Percentiles rank a stretch among this genome's conserved stretches.
These are phyloP conservation scores for Ceyx margarethae DNA, from an alignment of 2,113 vertebrate genomes.

Conservation along the genomic window DNA sequence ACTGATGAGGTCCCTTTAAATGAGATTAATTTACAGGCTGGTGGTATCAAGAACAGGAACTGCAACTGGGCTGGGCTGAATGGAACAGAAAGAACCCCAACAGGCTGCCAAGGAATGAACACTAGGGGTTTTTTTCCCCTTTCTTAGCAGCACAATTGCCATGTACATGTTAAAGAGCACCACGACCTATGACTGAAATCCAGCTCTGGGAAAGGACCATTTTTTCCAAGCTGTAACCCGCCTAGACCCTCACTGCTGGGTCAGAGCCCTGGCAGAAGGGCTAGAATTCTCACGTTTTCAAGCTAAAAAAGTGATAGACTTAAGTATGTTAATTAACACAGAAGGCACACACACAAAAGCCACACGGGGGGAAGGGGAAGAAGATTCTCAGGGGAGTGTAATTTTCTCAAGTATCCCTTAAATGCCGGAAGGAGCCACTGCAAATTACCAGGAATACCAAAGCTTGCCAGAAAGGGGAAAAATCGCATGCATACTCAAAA, in stretches of 20 bases:
- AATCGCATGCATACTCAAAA: neutral
- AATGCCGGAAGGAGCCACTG: neutral
- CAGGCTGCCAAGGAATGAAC: neutral
- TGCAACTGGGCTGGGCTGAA: neutral
- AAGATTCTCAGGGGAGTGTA: neutral
- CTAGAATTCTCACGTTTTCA: neutral
- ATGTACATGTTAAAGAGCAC: neutral
- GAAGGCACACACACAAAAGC: neutral
- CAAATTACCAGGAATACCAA: neutral
- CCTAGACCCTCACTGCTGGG: neutral
- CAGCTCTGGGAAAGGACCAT: neutral
- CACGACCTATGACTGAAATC: neutral
- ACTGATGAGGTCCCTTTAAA: neutral
- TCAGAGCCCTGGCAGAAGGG: neutral
- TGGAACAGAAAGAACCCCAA: neutral
- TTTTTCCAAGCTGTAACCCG: neutral
- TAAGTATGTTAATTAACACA: neutral
- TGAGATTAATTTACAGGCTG: neutral
- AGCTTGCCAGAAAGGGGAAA: neutral
- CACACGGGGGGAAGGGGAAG: neutral
- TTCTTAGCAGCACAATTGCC: neutral
- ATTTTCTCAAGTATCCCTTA: conserved; percentile 38
- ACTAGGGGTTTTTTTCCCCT: accelerated
- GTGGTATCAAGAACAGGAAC: neutral
- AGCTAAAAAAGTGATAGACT: neutral